Conservation (phyloP, 2,113 vertebrate species). For the Gasterosteus aculeatus region DNA sequence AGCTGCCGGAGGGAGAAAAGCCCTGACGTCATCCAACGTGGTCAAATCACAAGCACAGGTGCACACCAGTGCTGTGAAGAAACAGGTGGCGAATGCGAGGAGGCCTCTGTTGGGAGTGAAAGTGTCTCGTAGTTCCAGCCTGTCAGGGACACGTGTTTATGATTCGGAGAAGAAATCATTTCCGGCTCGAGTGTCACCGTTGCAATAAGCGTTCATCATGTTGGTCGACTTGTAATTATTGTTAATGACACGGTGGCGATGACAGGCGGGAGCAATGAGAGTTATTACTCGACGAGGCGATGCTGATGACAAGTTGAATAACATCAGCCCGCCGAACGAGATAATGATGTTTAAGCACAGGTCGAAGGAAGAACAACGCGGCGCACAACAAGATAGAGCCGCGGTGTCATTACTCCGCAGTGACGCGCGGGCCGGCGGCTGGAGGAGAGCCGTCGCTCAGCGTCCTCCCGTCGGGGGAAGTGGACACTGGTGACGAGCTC, state of each 20-base stretch:
- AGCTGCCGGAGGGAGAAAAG: conserved; percentile 20
- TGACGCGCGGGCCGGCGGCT: conserved; percentile 41
- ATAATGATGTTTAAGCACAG: conserved; percentile 56
- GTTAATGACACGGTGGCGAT: conserved; percentile 62
- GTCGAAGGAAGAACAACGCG: conserved; percentile 27
- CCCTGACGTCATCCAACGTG: conserved; percentile 18
- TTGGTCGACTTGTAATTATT: conserved; percentile 69
- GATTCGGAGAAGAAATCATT: conserved; percentile 65
- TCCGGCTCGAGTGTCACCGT: conserved; percentile 44
- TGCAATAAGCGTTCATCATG: conserved; percentile 67
- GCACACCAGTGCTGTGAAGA: conserved; percentile 20
- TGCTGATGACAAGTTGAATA: conserved; percentile 63
- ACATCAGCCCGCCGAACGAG: conserved; percentile 47
- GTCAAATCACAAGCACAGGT: conserved; percentile 59
- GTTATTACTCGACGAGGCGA: conserved; percentile 57
- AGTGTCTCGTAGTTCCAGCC: conserved; percentile 43
- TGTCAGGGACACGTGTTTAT: conserved; percentile 47
- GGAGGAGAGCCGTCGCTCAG: conserved; percentile 38
- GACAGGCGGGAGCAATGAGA: conserved; percentile 60
- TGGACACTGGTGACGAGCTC: conserved; percentile 39
- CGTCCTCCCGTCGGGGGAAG: conserved; percentile 31
- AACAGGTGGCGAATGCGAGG: no score
- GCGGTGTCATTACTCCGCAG: conserved; percentile 53
- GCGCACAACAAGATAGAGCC: conserved; percentile 4
- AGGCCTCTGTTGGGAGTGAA: conserved; percentile 46